These are phyloP conservation scores for Campoletis raptor DNA, from an alignment of 2,888 invertebrate species.

Conservation along the genomic window DNA sequence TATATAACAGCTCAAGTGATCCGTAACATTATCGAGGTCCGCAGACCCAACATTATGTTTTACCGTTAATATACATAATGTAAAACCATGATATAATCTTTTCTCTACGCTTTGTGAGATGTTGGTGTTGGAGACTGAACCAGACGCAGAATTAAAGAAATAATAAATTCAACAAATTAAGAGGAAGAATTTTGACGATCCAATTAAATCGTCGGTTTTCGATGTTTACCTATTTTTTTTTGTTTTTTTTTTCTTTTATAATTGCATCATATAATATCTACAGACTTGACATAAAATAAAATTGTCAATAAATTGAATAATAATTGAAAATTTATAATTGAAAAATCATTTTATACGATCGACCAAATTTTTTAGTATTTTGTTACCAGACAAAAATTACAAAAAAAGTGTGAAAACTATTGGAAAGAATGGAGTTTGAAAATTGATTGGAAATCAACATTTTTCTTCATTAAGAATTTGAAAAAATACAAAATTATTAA, in stretches of 20 bases:
- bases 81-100: constrained; percentile 33
- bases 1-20: constrained; percentile 54
- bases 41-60: constrained; percentile 24
- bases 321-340: background rate
- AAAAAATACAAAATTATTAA: no score
- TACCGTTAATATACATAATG: constrained; percentile 30
- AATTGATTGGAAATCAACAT: no score
- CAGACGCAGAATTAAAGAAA: background rate
- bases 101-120: constrained; percentile 8
- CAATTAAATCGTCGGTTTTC: background rate
- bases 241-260: background rate
- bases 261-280: background rate
- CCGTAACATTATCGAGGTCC: constrained; percentile 52
- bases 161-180: constrained; percentile 7
- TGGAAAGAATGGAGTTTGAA: no score
- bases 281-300: background rate
- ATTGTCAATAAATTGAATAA: background rate
- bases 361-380: background rate
- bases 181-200: background rate
- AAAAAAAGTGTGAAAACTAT: no score
- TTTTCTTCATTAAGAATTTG: no score
- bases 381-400: no score
- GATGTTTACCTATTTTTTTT: background rate
- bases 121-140: background rate
- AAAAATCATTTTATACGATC: background rate